Evolutionary conservation across 2,113 vertebrate species (phyloP), one percentile per base, ranked within the genome.

Genomic region (Speoplatyrhinus poulsoni): DNA sequence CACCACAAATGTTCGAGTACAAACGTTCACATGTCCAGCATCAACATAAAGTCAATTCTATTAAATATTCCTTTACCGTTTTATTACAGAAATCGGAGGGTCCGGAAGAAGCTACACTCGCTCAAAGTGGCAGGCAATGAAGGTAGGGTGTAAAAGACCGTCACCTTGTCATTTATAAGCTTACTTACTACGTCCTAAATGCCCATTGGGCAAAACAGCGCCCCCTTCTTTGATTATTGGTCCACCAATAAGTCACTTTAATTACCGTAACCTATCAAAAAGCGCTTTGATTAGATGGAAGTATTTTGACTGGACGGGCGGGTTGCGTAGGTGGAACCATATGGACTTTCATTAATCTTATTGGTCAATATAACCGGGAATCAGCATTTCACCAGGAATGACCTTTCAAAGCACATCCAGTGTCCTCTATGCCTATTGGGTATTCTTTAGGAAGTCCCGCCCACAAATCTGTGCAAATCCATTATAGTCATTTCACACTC

Each of bases 131-230:
- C 65, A 87, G 81, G 83, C 78, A 87, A 72, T 83, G 76, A 88
- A 61, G 76, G 75, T 75, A 67, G 80, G 57, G 53, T 1, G 60
- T 0, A 3, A 3, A 2, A 1, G 33, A 0, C 65, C 71, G 83
- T 92, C 91, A 93, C 91, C 91, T 91, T 93, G 90, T 85, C 9
- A 83, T 90, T 93, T 92, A 93, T 93, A 91, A 89, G 79, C 65
- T 56, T 47, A 62, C 62, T 6, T 61, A 26, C 70, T 64, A 82
- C 88, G 90, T 92, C 92, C 92, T 92, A 76, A 80, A 60, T 65
- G 36, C 49, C 62, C 62, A 93, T 93, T 93, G 91, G 91, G 26
- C 54, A 17, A 12, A 60, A 0, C 7, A 3, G 64, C 12, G 13
- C 33, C 11, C 2, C 69, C 60, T 52, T 62, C 6, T n/a, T 7